Evolutionary conservation across 2,888 invertebrate genomes (phyloP).

Genomic region (Hesperia comma): DNA sequence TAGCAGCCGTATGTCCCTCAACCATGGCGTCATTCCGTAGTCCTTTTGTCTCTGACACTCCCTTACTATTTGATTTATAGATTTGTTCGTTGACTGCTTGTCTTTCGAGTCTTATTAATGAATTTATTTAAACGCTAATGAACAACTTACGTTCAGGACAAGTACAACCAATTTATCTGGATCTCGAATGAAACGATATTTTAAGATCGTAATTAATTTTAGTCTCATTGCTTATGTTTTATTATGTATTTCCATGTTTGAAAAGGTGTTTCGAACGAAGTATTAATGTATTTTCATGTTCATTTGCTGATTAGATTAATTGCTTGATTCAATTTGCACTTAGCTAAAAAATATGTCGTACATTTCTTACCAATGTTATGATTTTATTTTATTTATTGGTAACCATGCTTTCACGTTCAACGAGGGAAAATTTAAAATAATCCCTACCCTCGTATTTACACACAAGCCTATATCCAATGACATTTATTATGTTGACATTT

Average conservation of each 20-base stretch:
- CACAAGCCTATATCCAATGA: no score
- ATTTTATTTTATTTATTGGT: no score
- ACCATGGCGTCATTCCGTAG: constrained; percentile 59
- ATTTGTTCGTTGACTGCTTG: constrained; percentile 77
- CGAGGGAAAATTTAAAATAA: no score
- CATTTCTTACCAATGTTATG: no score
- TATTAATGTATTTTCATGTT: no score
- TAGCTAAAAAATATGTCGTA: no score
- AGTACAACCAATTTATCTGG: constrained; percentile 79
- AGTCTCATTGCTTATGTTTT: constrained; percentile 12
- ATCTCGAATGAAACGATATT: constrained; percentile 68
- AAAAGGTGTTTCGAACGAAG: background rate
- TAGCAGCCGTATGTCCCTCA: constrained; percentile 50
- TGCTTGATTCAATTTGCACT: no score
- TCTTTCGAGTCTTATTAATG: constrained; percentile 80
- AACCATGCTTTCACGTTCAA: no score
- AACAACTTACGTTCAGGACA: constrained; percentile 79
- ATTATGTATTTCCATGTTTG: background rate
- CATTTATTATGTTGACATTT: no score
- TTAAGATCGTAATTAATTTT: constrained; percentile 63
- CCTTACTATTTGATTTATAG: constrained; percentile 84
- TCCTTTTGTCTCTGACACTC: constrained; percentile 81
- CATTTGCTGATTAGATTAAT: no score
- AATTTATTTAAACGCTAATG: constrained; percentile 84
- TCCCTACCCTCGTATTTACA: no score